Conservation (phyloP, 2,797 vertebrate genomes). For the Pithecia hirsuta region DNA sequence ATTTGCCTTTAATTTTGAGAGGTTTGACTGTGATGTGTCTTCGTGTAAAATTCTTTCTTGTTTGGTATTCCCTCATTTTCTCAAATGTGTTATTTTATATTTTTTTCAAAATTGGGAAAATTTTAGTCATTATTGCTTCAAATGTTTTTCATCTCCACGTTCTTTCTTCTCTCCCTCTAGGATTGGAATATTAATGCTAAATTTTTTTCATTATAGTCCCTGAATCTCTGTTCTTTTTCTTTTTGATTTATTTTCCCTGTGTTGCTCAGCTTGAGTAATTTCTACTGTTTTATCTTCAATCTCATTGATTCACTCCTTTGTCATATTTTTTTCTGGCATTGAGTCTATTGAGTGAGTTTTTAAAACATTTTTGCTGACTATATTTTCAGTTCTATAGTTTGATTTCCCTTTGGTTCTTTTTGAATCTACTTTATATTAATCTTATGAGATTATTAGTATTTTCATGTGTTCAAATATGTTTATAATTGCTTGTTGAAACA, state of each 20-base stretch:
- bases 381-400: constrained; percentile 18
- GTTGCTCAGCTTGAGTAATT: neutral
- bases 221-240: neutral
- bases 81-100: neutral
- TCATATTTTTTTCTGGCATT: neutral
- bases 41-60: neutral
- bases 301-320: neutral
- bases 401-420: neutral
- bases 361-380: neutral
- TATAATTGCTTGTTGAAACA: neutral
- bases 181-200: neutral
- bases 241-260: neutral
- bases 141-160: neutral
- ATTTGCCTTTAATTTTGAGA: neutral
- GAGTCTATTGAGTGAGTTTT: neutral
- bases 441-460: neutral
- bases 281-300: neutral
- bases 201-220: neutral
- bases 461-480: neutral
- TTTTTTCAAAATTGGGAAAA: neutral
- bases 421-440: neutral
- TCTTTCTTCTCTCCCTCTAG: neutral
- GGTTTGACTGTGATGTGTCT: neutral
- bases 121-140: neutral
- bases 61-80: neutral